Evolutionary conservation across 2,797 vertebrate species (phyloP).

Genomic region (Percopsis omiscomaycus): DNA sequence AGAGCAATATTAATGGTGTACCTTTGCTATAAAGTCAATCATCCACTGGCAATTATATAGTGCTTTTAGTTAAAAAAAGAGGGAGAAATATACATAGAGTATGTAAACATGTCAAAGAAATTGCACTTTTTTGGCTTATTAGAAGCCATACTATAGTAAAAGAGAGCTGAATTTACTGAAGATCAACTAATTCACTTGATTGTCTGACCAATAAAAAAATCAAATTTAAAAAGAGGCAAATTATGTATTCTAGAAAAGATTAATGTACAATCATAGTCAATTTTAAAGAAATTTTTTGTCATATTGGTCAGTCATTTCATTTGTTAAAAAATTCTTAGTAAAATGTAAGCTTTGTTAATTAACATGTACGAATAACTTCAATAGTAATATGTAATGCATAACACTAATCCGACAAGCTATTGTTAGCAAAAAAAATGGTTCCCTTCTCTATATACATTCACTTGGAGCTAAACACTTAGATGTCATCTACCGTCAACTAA

Average conservation of each 20-base stretch:
- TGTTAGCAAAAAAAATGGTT: conserved; percentile 59
- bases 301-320: conserved; percentile 69
- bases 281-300: conserved; percentile 59
- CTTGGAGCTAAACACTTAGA: conserved; percentile 60
- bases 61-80: conserved; percentile 83
- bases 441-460: conserved; percentile 69
- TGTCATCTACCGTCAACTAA: conserved; percentile 41
- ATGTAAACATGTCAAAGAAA: conserved; percentile 80
- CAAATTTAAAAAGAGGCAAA: conserved; percentile 47
- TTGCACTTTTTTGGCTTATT: conserved; percentile 78
- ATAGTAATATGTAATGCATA: conserved; percentile 60
- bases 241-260: conserved; percentile 62
- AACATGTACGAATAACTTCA: conserved; percentile 55
- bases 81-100: conserved; percentile 69
- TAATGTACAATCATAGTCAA: conserved; percentile 73
- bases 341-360: conserved; percentile 62
- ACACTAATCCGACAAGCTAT: conserved; percentile 66
- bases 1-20: conserved; percentile 77
- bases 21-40: conserved; percentile 80
- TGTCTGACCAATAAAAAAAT: conserved; percentile 74
- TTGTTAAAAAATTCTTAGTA: conserved; percentile 66
- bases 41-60: conserved; percentile 90
- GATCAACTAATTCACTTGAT: conserved; percentile 65
- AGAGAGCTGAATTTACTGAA: conserved; percentile 63
- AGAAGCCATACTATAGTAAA: conserved; percentile 73